A percentile compares a stretch with the other conserved stretches of the same genome.
These are phyloP conservation scores for Acholoe squamosa DNA, from an alignment of 2,888 invertebrate genomes.

Conservation along the genomic window DNA sequence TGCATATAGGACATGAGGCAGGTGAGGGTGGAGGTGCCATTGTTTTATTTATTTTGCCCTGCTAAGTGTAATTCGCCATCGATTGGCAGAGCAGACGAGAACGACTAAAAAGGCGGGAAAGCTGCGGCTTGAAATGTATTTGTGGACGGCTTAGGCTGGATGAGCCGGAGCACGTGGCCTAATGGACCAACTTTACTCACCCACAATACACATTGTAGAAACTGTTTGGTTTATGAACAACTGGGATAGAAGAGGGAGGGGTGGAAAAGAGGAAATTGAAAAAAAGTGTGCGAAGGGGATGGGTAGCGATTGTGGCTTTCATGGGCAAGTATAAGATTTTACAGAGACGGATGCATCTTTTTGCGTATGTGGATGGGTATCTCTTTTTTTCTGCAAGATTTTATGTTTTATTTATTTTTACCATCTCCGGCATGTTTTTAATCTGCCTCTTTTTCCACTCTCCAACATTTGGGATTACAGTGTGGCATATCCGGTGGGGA, in stretches of 20 bases:
- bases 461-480: too few relatives aligned
- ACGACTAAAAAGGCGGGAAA: constrained; percentile 26
- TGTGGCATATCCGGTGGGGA: too few relatives aligned
- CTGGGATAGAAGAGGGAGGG: neutral
- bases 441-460: too few relatives aligned
- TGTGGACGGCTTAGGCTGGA: constrained; percentile 2
- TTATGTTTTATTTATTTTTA: too few relatives aligned
- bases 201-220: neutral
- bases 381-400: neutral
- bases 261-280: too few relatives aligned
- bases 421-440: too few relatives aligned
- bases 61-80: neutral
- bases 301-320: neutral
- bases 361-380: neutral
- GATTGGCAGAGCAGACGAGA: neutral
- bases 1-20: neutral
- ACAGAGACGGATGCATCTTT: neutral
- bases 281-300: too few relatives aligned
- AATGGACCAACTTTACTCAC: neutral
- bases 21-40: neutral
- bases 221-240: constrained; percentile 16
- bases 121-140: constrained; percentile 20
- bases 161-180: constrained; percentile 33
- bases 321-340: constrained; percentile 9
- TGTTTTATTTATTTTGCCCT: constrained; percentile 2